Conservation (phyloP, 2,888 invertebrate species). For the Archips crataeganus region DNA sequence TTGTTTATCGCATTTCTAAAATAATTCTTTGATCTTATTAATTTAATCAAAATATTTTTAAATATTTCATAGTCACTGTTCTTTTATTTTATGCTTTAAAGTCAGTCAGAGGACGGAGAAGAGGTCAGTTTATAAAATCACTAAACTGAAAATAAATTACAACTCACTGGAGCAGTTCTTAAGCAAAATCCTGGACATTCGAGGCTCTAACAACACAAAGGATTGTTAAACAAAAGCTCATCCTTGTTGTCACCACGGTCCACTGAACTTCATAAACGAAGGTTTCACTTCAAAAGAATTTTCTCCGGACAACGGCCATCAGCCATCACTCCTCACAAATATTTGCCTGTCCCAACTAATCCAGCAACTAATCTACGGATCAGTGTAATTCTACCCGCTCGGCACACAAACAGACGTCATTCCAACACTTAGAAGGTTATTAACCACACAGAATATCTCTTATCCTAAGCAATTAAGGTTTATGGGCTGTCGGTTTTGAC, state of each 20-base stretch:
- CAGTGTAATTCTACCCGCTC: conserved; percentile 36
- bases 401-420: conserved; percentile 47
- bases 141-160: too few relatives aligned
- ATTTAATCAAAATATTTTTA: too few relatives aligned
- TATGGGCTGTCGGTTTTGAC: conserved; percentile 26
- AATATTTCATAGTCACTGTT: too few relatives aligned
- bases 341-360: conserved; percentile 52
- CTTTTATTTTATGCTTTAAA: too few relatives aligned
- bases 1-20: conserved; percentile 8
- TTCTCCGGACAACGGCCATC: conserved; percentile 50
- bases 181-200: background rate
- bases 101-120: too few relatives aligned
- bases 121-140: too few relatives aligned
- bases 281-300: conserved; percentile 3
- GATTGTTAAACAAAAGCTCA: background rate
- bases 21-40: background rate
- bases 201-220: too few relatives aligned
- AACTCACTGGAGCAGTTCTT: background rate
- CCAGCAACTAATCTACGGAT: conserved; percentile 50
- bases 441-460: conserved; percentile 27
- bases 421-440: conserved; percentile 52
- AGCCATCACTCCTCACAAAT: conserved; percentile 53
- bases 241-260: background rate
- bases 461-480: conserved; percentile 38
- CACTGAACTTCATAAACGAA: background rate